Evolutionary conservation across 2,888 invertebrate species (phyloP), one percentile per base, ranked within the genome.

Genomic region (Chaitophorus viminalis): DNA sequence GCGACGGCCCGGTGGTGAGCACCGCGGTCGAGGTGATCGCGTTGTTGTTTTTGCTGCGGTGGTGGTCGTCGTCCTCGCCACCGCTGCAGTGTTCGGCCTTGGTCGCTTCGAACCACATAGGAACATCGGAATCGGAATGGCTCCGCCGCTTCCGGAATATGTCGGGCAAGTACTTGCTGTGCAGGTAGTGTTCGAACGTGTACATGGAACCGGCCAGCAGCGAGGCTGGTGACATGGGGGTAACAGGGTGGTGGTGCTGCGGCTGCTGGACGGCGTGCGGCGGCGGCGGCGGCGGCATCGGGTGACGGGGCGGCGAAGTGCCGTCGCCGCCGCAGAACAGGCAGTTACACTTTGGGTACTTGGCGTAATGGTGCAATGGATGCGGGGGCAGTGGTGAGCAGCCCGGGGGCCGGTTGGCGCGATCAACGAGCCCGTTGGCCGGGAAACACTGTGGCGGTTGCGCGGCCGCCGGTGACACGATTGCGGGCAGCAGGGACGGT

Each of bases 91-190:
- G 89, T 75, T 92, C 92, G 39, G 91, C 91, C 90, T 92, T 92
- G 52, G 91, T 91, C 39, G 91, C 91, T 89, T 93, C 93, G 89
- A 92, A 92, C 93, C 93, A 93, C 90, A 93, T 90, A 46, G 93
- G 93, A 89, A 94, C 91, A 90, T 95, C 94, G 6, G 94, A 94
- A 90, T 95, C 94, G 68, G 94, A 94, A 90, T 94, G 94, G 90
- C 94, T 94, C 88, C 94, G 92, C 89, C 93, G 92, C 46, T 85
- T 85, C 65, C 94, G 92, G 90, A 93, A 93, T 74, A 94, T 92
- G 90, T 93, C 93, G 11, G 94, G 94, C 91, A 94, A 93, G 92
- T 94, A 94, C 92, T 94, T 94, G 89, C 93, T 93, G 91, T 94
- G 93, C 89, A 94, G 92, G 91, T 94, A 94, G 90, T 93, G 93